Base-by-base conservation (phyloP, 2,888 invertebrate species). In the Agriopis marginaria region DNA sequence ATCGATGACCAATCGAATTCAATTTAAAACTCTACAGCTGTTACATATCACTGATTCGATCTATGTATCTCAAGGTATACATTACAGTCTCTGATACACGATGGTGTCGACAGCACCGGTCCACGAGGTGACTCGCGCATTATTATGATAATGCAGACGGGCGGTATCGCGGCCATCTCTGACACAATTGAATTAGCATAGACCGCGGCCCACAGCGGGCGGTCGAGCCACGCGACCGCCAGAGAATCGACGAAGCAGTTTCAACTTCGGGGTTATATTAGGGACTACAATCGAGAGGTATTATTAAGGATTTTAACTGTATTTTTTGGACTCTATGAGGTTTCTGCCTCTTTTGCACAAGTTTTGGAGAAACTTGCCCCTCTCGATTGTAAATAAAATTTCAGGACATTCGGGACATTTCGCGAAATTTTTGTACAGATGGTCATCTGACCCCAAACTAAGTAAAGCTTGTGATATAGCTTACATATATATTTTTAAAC, bases 131-230 rank as follows among this genome's bases (percentile, higher is more conserved):
- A 93, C 92, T 93, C 90, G 92, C 88, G 86, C 86, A 87, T 90
- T 92, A 92, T 92, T 93, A 93, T 94, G 93, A 91, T 94, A 93
- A 94, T 94, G 86, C 89, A 83, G 89, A 87, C 86, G 50, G 91
- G 91, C 89, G 84, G 83, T 91, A 93, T 93, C 89, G 81, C 83
- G 78, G 86, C 85, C 86, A 88, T 89, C 86, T 89, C 79, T 85
- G 87, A 90, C 89, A 93, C 93, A 93, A 93, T 93, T 93, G 93
- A 93, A 94, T 94, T 94, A 94, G 92, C 94, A 93, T 93, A 92
- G 92, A 86, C 80, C 84, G 84, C 79, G 82, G 83, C 85, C 82
- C 91, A 82, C 91, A 81, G 86, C 92, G 91, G 93, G 93, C 89
- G 93, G 59, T 47, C 56, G 58, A 5, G 90, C 90, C 92, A 92